Base-by-base conservation (phyloP, 2,888 invertebrate genomes). In the Dryococelus australis region DNA sequence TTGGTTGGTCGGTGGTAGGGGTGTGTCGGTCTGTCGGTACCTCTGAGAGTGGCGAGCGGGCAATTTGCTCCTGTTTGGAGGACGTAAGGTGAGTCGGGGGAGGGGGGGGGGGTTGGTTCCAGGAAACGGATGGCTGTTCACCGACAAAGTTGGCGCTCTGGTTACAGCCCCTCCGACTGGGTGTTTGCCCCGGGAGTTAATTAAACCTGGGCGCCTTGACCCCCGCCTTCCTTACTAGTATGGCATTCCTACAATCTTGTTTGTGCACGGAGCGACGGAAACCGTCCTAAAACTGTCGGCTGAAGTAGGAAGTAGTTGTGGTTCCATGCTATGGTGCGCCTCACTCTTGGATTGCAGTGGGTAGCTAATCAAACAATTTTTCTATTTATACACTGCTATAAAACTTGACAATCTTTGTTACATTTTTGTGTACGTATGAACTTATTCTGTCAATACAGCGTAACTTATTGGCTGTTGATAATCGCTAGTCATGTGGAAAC, bases 111-210 rank as follows among this genome's bases (percentile, higher is more conserved):
- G n/a, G n/a, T 65, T 65, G 13, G n/a, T 24, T 24, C 13, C 65
- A 10, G 24, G 65, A 65, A 65, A 65, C 65, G 65, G 65, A 65
- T 65, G 65, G 65, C 65, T 65, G 65, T 65, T 65, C 24, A 65
- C 65, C 65, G n/a, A 65, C 65, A 24, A 65, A 65, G 65, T 65
- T 65, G 65, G 65, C 65, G 20, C 65, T 20, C 65, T n/a, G 65
- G 65, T 65, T 65, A 65, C 13, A 65, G n/a, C 65, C 8, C n/a
- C 20, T 65, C 65, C 65, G 65, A 65, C 65, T 65, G 8, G 35
- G 65, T 65, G 65, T 16, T 65, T 65, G 65, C 65, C 65, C 65
- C 65, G 20, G 65, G 65, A 65, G 65, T 65, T 65, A 65, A 65
- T 65, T 65, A 65, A 65, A 65, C 65, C 65, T 9, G 24, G 2